Percentiles rank a stretch among this genome's conserved stretches.
Conservation (phyloP, 1,140 invertebrate genomes). For the Teleopsis dalmanni region DNA sequence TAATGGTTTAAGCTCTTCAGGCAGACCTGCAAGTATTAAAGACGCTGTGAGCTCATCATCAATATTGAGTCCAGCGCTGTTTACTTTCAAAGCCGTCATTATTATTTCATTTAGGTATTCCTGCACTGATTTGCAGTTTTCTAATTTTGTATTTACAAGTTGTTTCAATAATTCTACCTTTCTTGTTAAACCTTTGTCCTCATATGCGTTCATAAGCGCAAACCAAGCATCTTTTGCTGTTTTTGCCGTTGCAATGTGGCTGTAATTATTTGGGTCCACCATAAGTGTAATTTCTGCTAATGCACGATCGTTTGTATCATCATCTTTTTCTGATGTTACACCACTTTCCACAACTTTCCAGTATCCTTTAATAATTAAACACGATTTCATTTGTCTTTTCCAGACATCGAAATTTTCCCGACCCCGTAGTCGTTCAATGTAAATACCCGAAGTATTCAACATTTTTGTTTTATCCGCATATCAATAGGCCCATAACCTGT, state of each 20-base stretch:
- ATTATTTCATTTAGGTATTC: slow-evolving; percentile 7
- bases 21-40: slow-evolving; percentile 8
- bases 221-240: slow-evolving; percentile 8
- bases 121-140: slow-evolving; percentile 6
- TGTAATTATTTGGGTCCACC: slow-evolving; percentile 5
- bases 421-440: too few relatives aligned
- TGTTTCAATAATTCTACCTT: slow-evolving; percentile 13
- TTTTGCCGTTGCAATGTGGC: background rate
- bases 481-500: too few relatives aligned
- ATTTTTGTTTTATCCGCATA: too few relatives aligned
- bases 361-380: background rate
- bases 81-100: slow-evolving; percentile 11
- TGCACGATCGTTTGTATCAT: slow-evolving; percentile 1
- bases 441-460: too few relatives aligned
- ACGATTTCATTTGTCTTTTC: background rate
- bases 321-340: background rate
- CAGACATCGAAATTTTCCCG: background rate
- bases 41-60: slow-evolving; percentile 11
- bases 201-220: slow-evolving; percentile 3
- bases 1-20: slow-evolving; percentile 10
- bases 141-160: slow-evolving; percentile 10
- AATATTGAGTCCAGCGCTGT: slow-evolving; percentile 10
- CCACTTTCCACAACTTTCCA: slow-evolving; percentile 2
- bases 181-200: slow-evolving; percentile 12
- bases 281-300: slow-evolving; percentile 11